Evolutionary conservation across 2,888 invertebrate species (phyloP), one percentile per base, ranked within the genome.

Genomic region (Agonopterix alstromeriana): DNA sequence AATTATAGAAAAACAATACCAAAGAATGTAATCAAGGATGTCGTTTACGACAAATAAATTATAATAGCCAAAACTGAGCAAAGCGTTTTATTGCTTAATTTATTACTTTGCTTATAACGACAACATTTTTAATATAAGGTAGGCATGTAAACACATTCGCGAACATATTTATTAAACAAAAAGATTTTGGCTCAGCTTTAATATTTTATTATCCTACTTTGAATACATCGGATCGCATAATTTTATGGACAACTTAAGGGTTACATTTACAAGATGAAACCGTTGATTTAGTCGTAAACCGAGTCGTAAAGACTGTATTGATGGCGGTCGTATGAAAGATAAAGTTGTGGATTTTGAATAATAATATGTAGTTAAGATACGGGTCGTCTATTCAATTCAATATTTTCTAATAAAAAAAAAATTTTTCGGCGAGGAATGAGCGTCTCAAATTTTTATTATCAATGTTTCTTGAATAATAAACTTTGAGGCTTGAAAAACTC

Each of bases 261-360:
- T 73, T 73, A 73, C 74, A 73, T 78, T 79, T 76, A 80, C 76
- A 74, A 78, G 77, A 76, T 70, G 76, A 75, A 76, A 75, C 77
- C 74, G 78, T 80, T 82, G 82, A 82, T 82, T 82, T 78, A 72
- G 71, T 76, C 82, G 75, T 83, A 84, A 84, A 82, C 58, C 51
- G 53, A 63, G 66, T 70, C 74, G 68, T 82, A 79, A 82, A 81
- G 52, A 60, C 63, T 55, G 63, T 77, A 76, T 77, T 77, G 74
- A 80, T 76, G 67, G 69, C 67, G 67, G 63, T 63, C 65, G 67
- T 67, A 59, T 66, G 66, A 56, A 63, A 71, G 72, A 74, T 76
- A 71, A 74, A 77, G 65, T 72, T 68, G 65, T 73, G 65, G 66
- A 76, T 77, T 80, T 73, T 69, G 67, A 75, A 76, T 74, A 67